These are phyloP conservation scores for Rhinolophus ferrumequinum DNA, from an alignment of 2,113 vertebrate genomes.

Conservation along the genomic window DNA sequence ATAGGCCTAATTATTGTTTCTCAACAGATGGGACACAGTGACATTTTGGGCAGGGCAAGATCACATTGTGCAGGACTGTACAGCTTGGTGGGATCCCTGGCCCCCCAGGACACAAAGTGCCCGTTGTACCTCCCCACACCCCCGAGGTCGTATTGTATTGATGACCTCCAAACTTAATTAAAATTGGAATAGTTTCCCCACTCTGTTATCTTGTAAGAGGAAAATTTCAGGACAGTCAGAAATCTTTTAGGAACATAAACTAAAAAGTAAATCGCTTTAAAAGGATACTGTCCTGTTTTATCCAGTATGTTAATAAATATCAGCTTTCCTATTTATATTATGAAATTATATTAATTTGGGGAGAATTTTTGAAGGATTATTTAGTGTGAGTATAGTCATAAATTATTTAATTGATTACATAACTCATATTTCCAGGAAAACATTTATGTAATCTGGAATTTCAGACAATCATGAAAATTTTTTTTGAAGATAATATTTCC, in stretches of 20 bases:
- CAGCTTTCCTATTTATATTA: conserved; percentile 31
- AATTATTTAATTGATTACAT: conserved; percentile 19
- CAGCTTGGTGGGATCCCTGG: neutral
- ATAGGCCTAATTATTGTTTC: neutral
- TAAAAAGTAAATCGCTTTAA: neutral
- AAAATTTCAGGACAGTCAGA: neutral
- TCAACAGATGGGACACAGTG: neutral
- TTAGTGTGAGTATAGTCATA: neutral
- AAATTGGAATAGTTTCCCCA: neutral
- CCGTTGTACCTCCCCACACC: too few relatives aligned
- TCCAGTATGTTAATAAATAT: neutral
- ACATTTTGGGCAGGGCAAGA: neutral
- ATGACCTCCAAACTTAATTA: neutral
- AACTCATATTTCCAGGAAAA: neutral
- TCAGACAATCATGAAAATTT: neutral
- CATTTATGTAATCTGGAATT: conserved; percentile 17
- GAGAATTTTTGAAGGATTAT: neutral
- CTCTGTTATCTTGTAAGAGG: neutral
- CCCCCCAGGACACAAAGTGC: too few relatives aligned
- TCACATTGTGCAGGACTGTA: neutral
- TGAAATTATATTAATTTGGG: conserved; percentile 22
- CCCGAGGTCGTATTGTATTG: neutral
- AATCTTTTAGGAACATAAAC: neutral
- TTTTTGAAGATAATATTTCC: neutral
- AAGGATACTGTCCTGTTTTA: neutral